Evolutionary conservation across 2,888 invertebrate species (phyloP).

Genomic region (Dione vanillae): DNA sequence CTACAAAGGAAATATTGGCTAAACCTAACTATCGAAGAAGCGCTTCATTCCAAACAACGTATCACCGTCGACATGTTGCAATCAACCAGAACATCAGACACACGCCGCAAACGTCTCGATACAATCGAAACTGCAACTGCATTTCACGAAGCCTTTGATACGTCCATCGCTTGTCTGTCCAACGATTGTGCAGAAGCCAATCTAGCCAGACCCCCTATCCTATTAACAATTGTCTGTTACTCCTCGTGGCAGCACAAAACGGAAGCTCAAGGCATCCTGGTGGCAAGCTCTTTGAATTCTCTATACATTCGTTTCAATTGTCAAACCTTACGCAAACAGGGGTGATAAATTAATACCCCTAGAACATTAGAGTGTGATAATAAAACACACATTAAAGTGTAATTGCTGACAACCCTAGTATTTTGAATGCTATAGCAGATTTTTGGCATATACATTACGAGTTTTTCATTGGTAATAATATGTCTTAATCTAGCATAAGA

Average conservation of each 20-base stretch:
- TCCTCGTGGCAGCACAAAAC: conserved; percentile 44
- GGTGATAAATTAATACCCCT: conserved; percentile 81
- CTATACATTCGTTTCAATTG: conserved; percentile 80
- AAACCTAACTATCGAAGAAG: conserved; percentile 48
- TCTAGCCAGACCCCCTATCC: conserved; percentile 57
- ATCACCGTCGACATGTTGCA: conserved; percentile 76
- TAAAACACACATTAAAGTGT: conserved; percentile 82
- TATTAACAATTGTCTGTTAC: conserved; percentile 48
- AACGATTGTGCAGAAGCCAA: conserved; percentile 74
- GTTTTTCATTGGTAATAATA: conserved; percentile 20
- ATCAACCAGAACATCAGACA: conserved; percentile 76
- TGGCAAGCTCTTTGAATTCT: conserved; percentile 64
- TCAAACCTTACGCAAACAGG: conserved; percentile 79
- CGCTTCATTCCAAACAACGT: conserved; percentile 66
- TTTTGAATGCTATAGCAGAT: conserved; percentile 42
- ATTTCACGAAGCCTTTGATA: conserved; percentile 81
- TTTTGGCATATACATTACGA: conserved; percentile 53
- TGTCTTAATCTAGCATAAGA: conserved; percentile 34
- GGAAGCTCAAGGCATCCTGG: conserved; percentile 59
- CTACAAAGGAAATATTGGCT: conserved; percentile 38
- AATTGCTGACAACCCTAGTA: conserved; percentile 72
- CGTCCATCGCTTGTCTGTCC: conserved; percentile 83
- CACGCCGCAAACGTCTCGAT: conserved; percentile 80
- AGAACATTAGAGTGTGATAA: conserved; percentile 82
- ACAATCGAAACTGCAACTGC: conserved; percentile 82